Conservation (phyloP, 2,113 vertebrate species). For the Muntiacus muntjak region DNA sequence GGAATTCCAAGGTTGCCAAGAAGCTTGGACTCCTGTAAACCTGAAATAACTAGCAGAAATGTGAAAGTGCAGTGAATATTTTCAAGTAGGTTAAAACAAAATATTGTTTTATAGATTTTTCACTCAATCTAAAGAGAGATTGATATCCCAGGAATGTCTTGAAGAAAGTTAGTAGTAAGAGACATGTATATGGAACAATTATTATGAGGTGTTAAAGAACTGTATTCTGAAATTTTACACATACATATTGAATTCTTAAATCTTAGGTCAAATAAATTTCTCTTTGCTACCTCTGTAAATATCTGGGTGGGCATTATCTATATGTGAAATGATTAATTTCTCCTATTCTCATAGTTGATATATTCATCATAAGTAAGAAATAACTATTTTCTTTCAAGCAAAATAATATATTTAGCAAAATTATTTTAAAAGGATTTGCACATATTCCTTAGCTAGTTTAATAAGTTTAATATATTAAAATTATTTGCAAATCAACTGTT, state of each 20-base stretch:
- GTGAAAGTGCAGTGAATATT: neutral
- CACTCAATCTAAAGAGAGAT: neutral
- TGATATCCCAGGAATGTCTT: neutral
- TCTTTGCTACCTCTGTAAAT: neutral
- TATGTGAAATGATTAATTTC: neutral
- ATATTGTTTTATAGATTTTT: neutral
- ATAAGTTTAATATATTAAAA: neutral
- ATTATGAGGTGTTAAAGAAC: neutral
- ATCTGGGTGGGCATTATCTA: neutral
- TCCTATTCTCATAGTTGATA: neutral
- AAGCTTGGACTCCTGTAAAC: neutral
- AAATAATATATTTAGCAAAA: neutral
- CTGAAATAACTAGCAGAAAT: neutral
- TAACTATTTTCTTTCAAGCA: neutral
- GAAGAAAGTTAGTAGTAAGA: neutral
- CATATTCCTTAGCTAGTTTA: neutral
- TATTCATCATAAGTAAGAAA: neutral
- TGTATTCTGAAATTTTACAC: neutral
- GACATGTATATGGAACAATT: neutral
- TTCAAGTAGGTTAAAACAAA: neutral
- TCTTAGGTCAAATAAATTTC: neutral
- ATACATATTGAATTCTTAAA: neutral
- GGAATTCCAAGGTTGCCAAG: fast-evolving
- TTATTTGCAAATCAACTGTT: neutral
- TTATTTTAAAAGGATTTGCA: neutral